phyloP scores from a whole-genome alignment of 2,888 invertebrate genomes.

The Drosophila percnosoma region DNA sequence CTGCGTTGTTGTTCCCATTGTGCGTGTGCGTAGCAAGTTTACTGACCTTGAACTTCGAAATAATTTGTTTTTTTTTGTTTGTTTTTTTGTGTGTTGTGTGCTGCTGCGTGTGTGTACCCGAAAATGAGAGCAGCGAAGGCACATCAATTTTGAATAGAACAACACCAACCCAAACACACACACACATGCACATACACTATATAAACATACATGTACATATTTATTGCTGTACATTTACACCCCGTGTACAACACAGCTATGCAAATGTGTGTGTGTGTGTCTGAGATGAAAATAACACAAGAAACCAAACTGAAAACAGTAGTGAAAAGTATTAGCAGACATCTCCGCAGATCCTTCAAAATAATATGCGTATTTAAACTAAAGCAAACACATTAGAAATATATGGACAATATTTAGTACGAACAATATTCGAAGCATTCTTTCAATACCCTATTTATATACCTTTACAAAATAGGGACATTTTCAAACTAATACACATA shows the following conservation, averaged over 20 bases:
- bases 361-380: not conserved
- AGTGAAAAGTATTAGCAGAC: not conserved
- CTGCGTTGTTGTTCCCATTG: constrained; percentile 52
- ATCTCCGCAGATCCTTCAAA: not conserved
- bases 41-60: constrained; percentile 85
- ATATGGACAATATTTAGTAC: not conserved
- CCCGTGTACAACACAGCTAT: constrained; percentile 4
- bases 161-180: constrained; percentile 15
- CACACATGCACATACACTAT: not conserved
- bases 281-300: not conserved
- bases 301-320: not conserved
- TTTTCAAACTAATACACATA: not conserved
- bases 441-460: not conserved
- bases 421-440: not conserved
- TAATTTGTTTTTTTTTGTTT: constrained; percentile 45
- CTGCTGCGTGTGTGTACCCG: constrained; percentile 53
- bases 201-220: not conserved
- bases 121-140: constrained; percentile 52
- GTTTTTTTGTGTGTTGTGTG: not conserved
- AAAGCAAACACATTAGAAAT: not conserved
- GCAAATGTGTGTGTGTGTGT: constrained; percentile 9
- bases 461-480: too few species aligned
- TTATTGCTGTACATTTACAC: constrained; percentile 19
- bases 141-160: constrained; percentile 64
- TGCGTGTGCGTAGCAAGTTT: constrained; percentile 82